Percentiles rank a stretch among this genome's conserved stretches.
Evolutionary conservation across 2,113 vertebrate species (phyloP).

Genomic region (Megaceryle maxima): DNA sequence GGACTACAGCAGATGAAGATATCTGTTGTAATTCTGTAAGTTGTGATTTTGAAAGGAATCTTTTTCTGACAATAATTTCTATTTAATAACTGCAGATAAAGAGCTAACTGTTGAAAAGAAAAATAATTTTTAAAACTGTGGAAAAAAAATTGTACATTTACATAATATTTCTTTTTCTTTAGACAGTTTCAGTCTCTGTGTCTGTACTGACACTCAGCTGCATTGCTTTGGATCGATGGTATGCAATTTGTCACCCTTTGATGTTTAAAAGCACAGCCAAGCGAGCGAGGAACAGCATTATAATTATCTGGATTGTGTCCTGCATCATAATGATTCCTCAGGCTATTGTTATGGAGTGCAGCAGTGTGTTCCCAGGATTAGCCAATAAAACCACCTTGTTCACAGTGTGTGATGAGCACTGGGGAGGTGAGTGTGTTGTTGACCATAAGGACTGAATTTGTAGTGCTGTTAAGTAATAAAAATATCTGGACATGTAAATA

Average conservation of each 20-base stretch:
- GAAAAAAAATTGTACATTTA: background rate
- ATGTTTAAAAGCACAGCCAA: conserved; percentile 98
- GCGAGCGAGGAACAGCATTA: conserved; percentile 90
- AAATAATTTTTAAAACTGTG: background rate
- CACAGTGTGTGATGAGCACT: conserved; percentile 94
- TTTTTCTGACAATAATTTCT: background rate
- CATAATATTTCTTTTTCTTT: conserved; percentile 2
- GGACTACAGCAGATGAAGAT: background rate
- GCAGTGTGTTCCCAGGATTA: conserved; percentile 87
- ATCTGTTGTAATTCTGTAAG: background rate
- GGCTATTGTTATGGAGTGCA: conserved; percentile 95
- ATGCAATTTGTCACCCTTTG: conserved; percentile 96
- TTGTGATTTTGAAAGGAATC: background rate
- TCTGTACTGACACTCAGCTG: conserved; percentile 96
- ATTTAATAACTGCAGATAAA: background rate
- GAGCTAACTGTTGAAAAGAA: background rate
- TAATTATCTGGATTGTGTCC: conserved; percentile 94
- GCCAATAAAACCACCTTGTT: conserved; percentile 96
- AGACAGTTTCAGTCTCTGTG: conserved; percentile 96
- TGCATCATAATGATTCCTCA: conserved; percentile 96
- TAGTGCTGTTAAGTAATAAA: background rate
- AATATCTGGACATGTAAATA: background rate
- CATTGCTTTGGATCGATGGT: conserved; percentile 97
- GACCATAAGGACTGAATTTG: background rate
- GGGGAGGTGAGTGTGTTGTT: conserved; percentile 84